Conservation (phyloP, 2,888 invertebrate genomes). For the Eudemis profundana region DNA sequence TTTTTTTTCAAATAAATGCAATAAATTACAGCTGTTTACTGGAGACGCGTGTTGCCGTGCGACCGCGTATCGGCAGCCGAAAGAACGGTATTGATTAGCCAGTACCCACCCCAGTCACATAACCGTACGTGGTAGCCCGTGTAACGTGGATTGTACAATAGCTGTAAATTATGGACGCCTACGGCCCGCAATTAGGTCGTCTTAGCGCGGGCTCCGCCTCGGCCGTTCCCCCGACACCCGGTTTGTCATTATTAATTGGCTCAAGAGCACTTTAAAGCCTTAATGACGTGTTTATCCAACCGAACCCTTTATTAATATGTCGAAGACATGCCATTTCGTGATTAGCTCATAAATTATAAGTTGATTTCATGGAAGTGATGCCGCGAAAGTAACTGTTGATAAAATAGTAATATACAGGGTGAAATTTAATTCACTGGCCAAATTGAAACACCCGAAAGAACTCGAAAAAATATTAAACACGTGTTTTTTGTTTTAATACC, state of each 20-base stretch:
- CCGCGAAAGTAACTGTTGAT: background rate
- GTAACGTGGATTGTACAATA: conserved; percentile 50
- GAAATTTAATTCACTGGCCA: too few species aligned
- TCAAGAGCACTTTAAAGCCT: conserved; percentile 29
- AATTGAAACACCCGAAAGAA: too few species aligned
- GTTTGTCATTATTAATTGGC: conserved; percentile 34
- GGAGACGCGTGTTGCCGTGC: conserved; percentile 39
- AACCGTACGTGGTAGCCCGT: conserved; percentile 43
- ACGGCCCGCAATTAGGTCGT: conserved; percentile 64
- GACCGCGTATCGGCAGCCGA: conserved; percentile 51
- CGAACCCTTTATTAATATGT: conserved; percentile 25
- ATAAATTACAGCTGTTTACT: conserved; percentile 41
- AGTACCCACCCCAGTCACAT: conserved; percentile 44
- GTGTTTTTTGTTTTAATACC: too few species aligned
- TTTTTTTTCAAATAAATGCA: conserved; percentile 29
- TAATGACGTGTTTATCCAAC: conserved; percentile 30
- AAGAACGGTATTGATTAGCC: conserved; percentile 60
- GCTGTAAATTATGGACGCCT: conserved; percentile 64
- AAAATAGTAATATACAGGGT: background rate
- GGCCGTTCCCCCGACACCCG: conserved; percentile 37
- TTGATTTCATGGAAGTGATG: background rate
- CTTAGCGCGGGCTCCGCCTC: conserved; percentile 52
- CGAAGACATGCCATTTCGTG: conserved; percentile 8
- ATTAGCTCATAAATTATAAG: conserved; percentile 7
- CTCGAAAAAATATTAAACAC: too few species aligned